These are phyloP conservation scores for Lamellibrachia satsuma DNA, from an alignment of 2,888 invertebrate species.

Conservation along the genomic window DNA sequence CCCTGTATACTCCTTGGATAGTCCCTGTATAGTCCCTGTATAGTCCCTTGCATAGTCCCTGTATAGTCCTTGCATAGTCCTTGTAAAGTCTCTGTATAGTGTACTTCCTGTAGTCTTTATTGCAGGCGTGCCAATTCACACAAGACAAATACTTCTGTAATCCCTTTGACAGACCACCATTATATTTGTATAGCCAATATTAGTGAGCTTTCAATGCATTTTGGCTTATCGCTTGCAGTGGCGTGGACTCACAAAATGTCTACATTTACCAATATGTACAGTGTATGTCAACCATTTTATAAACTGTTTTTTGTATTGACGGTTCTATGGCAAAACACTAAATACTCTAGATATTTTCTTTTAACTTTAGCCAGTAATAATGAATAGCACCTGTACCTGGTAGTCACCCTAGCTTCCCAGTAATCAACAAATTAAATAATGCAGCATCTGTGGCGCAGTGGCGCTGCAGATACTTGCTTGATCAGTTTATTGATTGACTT, in stretches of 20 bases:
- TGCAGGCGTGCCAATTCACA: neutral
- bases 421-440: neutral
- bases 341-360: neutral
- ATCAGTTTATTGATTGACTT: neutral
- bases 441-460: neutral
- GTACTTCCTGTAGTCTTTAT: neutral
- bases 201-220: neutral
- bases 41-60: too few species aligned
- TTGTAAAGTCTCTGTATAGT: neutral
- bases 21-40: too few species aligned
- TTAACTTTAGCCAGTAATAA: neutral
- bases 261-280: neutral
- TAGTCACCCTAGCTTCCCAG: neutral
- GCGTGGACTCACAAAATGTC: neutral
- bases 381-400: neutral
- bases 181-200: neutral
- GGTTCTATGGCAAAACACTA: neutral
- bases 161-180: neutral
- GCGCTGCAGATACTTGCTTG: neutral
- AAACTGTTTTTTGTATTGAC: too few species aligned
- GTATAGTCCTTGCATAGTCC: too few species aligned
- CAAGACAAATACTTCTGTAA: conserved; percentile 7
- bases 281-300: neutral
- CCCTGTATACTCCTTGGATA: too few species aligned
- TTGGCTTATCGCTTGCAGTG: neutral